Evolutionary conservation across 2,797 vertebrate species (phyloP).

Genomic region (Alosa sapidissima): DNA sequence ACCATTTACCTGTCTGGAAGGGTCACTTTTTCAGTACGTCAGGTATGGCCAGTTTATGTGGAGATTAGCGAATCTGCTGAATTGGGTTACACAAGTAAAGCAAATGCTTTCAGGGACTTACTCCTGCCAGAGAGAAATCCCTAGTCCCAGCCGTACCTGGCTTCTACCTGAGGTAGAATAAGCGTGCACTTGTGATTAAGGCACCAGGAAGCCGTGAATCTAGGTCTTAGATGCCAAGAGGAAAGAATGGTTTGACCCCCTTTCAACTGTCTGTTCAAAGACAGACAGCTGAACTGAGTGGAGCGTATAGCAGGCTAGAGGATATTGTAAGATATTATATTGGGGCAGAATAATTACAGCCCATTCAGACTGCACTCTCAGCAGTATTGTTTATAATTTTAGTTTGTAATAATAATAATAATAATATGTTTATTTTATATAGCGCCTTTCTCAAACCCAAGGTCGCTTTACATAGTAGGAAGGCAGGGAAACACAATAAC

Average conservation of each 20-base stretch:
- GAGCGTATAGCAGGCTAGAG: not conserved
- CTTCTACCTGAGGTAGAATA: conserved; percentile 35
- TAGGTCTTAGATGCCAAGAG: conserved; percentile 5
- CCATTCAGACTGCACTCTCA: not conserved
- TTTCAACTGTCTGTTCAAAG: not conserved
- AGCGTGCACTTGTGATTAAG: conserved; percentile 45
- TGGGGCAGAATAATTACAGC: not conserved
- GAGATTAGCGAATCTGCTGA: conserved; percentile 43
- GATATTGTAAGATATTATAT: not conserved
- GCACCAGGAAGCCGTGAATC: conserved; percentile 34
- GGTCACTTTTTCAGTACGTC: conserved; percentile 28
- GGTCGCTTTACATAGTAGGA: no score
- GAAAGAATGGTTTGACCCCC: conserved; percentile 10
- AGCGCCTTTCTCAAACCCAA: no score
- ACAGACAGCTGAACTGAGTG: not conserved
- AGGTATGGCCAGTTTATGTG: conserved; percentile 17
- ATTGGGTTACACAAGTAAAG: conserved; percentile 41
- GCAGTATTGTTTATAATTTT: not conserved
- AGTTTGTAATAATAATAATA: no score
- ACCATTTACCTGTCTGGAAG: not conserved
- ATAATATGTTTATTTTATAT: no score
- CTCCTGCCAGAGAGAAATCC: not conserved
- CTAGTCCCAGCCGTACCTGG: not conserved
- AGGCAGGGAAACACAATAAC: no score
- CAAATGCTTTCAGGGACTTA: conserved; percentile 37